These are phyloP conservation scores for Steatocranus sp. DNA, from an alignment of 2,797 vertebrate genomes.

Conservation along the genomic window DNA sequence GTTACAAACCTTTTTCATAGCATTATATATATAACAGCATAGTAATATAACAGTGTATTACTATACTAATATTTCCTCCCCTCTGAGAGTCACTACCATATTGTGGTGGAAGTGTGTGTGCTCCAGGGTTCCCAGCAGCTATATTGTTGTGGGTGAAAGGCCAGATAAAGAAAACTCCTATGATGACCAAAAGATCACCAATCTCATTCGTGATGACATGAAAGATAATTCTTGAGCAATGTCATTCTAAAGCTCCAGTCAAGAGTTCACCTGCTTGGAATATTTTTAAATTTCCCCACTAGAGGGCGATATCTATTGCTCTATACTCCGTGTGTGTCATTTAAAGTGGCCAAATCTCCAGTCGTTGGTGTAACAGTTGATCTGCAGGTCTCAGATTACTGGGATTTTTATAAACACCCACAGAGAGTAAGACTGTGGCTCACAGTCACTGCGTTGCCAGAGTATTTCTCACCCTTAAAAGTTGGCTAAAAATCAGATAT, in stretches of 20 bases:
- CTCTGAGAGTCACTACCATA: background rate
- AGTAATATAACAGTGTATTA: background rate
- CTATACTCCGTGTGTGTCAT: background rate
- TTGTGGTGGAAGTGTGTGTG: background rate
- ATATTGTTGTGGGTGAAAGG: background rate
- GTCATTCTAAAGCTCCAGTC: background rate
- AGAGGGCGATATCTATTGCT: conserved; percentile 36
- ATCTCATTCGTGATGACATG: background rate
- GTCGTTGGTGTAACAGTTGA: background rate
- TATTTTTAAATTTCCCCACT: conserved; percentile 21
- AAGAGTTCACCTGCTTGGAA: background rate
- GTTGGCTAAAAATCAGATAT: background rate
- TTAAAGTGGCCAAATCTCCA: background rate
- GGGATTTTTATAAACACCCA: background rate
- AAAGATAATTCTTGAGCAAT: background rate
- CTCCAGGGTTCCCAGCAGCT: background rate
- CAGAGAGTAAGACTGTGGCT: background rate
- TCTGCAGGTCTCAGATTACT: background rate
- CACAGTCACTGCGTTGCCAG: background rate
- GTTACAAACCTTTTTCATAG: background rate
- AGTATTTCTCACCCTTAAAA: background rate
- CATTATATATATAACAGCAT: background rate
- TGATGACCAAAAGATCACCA: background rate
- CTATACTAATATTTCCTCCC: background rate
- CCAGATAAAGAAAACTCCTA: background rate